phyloP scores from a whole-genome alignment of 92 coral and sea anemone genomes.

The Desmophyllum pertusum region DNA sequence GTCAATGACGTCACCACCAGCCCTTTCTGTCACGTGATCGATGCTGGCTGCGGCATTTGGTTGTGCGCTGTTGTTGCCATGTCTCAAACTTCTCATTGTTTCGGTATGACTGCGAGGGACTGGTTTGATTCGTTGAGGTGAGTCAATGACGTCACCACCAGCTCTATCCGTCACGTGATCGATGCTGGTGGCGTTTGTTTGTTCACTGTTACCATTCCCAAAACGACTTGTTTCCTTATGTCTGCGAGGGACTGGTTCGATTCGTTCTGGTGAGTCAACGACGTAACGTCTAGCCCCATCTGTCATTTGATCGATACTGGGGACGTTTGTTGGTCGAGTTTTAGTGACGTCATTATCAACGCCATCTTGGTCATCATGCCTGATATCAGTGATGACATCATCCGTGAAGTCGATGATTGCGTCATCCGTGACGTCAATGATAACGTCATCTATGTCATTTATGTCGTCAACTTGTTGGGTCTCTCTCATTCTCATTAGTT shows the following conservation, averaged over 20 bases:
- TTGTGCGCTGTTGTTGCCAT: background rate
- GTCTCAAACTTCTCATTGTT: background rate
- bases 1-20: background rate
- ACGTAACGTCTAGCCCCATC: background rate
- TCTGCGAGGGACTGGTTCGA: conserved; percentile 11
- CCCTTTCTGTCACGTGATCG: background rate
- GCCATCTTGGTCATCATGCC: conserved; percentile 5
- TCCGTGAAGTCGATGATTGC: conserved; percentile 29
- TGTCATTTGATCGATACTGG: background rate
- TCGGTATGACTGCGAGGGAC: background rate
- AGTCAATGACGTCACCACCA: conserved; percentile 1
- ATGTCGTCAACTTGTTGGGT: conserved; percentile 6
- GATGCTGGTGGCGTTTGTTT: background rate
- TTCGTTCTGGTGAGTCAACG: background rate
- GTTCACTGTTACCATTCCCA: background rate
- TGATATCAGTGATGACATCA: conserved; percentile 27
- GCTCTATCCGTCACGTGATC: background rate
- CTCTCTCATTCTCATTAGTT: conserved; percentile 35
- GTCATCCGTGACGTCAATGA: conserved; percentile 47
- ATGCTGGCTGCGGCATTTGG: background rate
- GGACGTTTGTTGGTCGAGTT: background rate
- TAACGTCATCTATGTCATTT: conserved; percentile 6
- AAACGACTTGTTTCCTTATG: background rate
- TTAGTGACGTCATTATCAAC: conserved; percentile 1
- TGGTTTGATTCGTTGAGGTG: background rate